Evolutionary conservation across 2,113 vertebrate species (phyloP), one percentile per base, ranked within the genome.

Genomic region (Xerus inauris): DNA sequence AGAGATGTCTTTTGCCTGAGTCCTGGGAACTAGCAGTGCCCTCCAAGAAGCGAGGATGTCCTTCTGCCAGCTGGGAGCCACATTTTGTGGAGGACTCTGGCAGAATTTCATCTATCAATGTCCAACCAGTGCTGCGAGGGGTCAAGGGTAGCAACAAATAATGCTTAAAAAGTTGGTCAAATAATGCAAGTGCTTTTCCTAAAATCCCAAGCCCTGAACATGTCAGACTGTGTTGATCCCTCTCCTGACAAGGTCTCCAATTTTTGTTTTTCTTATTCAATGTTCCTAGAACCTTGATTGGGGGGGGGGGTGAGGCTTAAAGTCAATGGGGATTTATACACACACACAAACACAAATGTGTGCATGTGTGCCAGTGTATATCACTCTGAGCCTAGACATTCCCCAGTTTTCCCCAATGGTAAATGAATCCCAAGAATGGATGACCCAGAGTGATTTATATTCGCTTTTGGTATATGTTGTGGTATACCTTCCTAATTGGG

Each of bases 21-120:
- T 79, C 45, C 94, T 84, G 65, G 86, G 87, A 95, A 59, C n/a
- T 57, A 83, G 32, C 7, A 26, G 13, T 89, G 77, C 79, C 82
- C 76, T 89, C 85, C 2, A 1, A 73, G 64, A 64, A 69, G 28
- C 67, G 59, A 35, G 28, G 47, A 47, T 16, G 82, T 45, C 86
- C 83, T 90, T 49, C 62, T 93, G 40, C 71, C 22, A 67, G 77
- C 85, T 30, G 14, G 83, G 65, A 75, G 30, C 19, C 82, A 82
- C n/a, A 69, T 84, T 96, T 83, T 80, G 40, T 73, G 12, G 42
- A 51, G 84, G 20, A 51, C 40, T 86, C 38, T 40, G 40, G 75
- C 86, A 87, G 88, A 71, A 69, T 81, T 91, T 89, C 95, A 96
- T 93, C 87, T 38, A 67, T 94, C 80, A 80, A 19, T 89, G 94